These are phyloP conservation scores for Temnothorax unifasciatus DNA, from an alignment of 2,888 invertebrate genomes.

Conservation along the genomic window DNA sequence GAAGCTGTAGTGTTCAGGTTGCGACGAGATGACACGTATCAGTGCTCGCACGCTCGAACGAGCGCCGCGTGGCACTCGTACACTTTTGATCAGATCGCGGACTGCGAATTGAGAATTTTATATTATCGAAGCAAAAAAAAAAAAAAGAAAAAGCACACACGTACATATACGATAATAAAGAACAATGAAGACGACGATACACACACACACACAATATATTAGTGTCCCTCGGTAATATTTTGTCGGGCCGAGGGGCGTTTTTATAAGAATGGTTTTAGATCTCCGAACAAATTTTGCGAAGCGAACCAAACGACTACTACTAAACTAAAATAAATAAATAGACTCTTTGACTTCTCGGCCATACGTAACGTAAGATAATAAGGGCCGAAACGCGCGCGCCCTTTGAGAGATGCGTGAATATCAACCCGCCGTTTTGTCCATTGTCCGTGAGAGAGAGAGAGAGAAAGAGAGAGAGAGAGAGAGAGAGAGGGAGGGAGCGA, in stretches of 20 bases:
- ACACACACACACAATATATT: constrained; percentile 76
- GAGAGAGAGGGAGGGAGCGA: constrained; percentile 56
- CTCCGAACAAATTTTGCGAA: constrained; percentile 79
- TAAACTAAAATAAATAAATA: constrained; percentile 72
- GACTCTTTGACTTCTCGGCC: constrained; percentile 81
- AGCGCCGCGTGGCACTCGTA: constrained; percentile 68
- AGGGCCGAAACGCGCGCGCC: constrained; percentile 62
- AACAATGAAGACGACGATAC: constrained; percentile 72
- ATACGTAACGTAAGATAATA: constrained; percentile 80
- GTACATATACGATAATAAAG: constrained; percentile 54
- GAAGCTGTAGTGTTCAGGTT: constrained; percentile 85
- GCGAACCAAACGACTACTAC: constrained; percentile 81
- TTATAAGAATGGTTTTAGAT: constrained; percentile 84
- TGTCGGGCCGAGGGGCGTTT: constrained; percentile 84
- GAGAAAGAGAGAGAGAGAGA: constrained; percentile 61
- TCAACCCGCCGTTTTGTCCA: constrained; percentile 79
- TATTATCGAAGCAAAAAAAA: constrained; percentile 72
- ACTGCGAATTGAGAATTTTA: constrained; percentile 83
- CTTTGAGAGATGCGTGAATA: constrained; percentile 70
- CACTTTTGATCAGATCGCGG: constrained; percentile 80
- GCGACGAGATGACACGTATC: constrained; percentile 78
- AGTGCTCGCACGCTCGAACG: constrained; percentile 60
- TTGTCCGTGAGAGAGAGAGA: constrained; percentile 55
- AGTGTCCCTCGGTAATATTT: constrained; percentile 85
- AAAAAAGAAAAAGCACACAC: constrained; percentile 53